Evolutionary conservation across 2,888 invertebrate species (phyloP).

Genomic region (Watsonalla cultraria): DNA sequence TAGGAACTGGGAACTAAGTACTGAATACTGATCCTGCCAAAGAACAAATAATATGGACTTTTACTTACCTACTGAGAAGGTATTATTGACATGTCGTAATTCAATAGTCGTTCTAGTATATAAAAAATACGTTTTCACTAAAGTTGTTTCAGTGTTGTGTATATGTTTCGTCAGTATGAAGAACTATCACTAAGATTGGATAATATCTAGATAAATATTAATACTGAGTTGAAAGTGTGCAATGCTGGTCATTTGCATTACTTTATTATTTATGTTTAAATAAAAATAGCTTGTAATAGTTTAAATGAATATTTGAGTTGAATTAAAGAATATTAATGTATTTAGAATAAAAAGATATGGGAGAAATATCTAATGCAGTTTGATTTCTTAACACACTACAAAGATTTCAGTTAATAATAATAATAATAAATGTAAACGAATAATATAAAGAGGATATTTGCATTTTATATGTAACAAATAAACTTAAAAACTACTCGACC

Average conservation of each 20-base stretch:
- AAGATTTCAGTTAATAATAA: no score
- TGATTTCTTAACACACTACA: constrained; percentile 17
- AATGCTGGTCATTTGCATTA: constrained; percentile 77
- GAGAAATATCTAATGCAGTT: constrained; percentile 50
- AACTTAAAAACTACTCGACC: no score
- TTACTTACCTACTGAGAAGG: no score
- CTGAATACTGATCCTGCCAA: background rate
- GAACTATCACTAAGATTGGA: constrained; percentile 72
- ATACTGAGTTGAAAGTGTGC: constrained; percentile 73
- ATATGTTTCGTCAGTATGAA: constrained; percentile 64
- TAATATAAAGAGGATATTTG: no score
- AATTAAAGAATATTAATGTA: constrained; percentile 79
- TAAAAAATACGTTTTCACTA: constrained; percentile 39
- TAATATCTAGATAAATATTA: constrained; percentile 70
- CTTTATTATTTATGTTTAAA: constrained; percentile 75
- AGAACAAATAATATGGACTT: background rate
- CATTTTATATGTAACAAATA: no score
- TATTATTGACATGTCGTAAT: constrained; percentile 16
- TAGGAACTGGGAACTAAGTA: background rate
- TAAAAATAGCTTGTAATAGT: constrained; percentile 78
- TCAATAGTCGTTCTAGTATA: constrained; percentile 39
- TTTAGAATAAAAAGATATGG: constrained; percentile 79
- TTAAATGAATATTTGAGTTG: constrained; percentile 78
- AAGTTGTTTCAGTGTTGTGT: constrained; percentile 59
- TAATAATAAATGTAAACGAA: no score